Conservation (phyloP, 1,140 invertebrate species). For the Chelonus insularis region DNA sequence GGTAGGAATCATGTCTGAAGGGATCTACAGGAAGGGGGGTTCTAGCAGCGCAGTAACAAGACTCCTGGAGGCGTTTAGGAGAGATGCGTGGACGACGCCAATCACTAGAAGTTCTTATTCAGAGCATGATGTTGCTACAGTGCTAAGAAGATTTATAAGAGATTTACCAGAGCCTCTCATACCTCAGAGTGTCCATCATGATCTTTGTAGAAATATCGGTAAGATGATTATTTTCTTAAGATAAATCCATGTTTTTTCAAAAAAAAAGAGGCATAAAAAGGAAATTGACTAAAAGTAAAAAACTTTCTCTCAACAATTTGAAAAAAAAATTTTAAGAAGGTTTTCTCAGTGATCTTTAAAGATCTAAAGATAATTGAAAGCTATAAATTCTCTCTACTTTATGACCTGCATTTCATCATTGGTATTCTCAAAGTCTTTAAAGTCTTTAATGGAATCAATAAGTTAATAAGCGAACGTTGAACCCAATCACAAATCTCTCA, state of each 20-base stretch:
- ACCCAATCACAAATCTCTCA: constrained; percentile 10
- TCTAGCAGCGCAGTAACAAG: constrained; percentile 74
- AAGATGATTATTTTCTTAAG: constrained; percentile 23
- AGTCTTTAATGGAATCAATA: constrained; percentile 20
- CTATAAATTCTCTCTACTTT: too few species aligned
- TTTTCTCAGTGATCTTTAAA: too few species aligned
- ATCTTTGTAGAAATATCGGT: constrained; percentile 60
- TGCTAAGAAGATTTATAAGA: constrained; percentile 81
- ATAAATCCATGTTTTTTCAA: not conserved
- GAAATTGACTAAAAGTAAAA: too few species aligned
- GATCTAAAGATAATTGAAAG: too few species aligned
- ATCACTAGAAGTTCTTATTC: constrained; percentile 73
- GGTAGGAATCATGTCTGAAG: constrained; percentile 78
- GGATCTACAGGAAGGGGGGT: constrained; percentile 83
- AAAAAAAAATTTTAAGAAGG: too few species aligned
- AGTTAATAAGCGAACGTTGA: constrained; percentile 29
- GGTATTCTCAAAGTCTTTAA: not conserved
- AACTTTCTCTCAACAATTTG: too few species aligned
- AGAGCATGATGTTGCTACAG: constrained; percentile 85
- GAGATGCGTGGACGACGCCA: constrained; percentile 82
- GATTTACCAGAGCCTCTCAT: constrained; percentile 76
- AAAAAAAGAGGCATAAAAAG: not conserved
- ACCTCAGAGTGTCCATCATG: constrained; percentile 60
- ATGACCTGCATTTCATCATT: not conserved
- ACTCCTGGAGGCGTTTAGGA: constrained; percentile 73